Evolutionary conservation across 2,888 invertebrate species (phyloP), one percentile per base, ranked within the genome.

Genomic region (Melinaea marsaeus): DNA sequence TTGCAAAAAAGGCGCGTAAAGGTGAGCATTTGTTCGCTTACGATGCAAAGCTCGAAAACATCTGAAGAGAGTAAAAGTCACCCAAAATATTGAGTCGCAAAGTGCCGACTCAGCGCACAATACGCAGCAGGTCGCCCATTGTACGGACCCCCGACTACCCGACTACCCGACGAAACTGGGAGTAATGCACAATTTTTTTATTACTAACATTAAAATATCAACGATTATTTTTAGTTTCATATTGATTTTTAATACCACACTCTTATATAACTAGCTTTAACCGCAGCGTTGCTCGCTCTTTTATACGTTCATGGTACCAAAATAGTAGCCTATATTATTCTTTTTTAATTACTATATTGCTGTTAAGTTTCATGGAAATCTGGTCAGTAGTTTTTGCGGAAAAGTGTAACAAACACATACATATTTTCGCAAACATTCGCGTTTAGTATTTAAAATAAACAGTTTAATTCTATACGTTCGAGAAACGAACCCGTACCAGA

Each of bases 61-160:
- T 72, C 71, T 70, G 73, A 75, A 73, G 68, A 72, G 72, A 73
- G 74, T 71, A 71, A 75, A 74, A 86, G 83, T 87, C 88, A 85
- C 87, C 88, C 82, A 89, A 89, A 89, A 90, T 90, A 89, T 89
- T 90, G 89, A 88, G 81, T 87, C 79, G 83, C 86, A 84, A 88
- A 88, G 88, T 89, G 88, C 88, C 87, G 88, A 82, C 81, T 82
- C 76, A 71, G 79, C 75, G 69, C 78, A 89, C 89, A 89, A 88
- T 85, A 79, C 79, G 74, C 89, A 87, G 89, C 89, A 89, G 89
- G 90, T 88, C 79, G 84, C 79, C 88, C 74, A 83, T 89, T 90
- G 88, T 87, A 72, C 64, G 68, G 70, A 74, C 85, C 86, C 85
- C 82, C 77, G 79, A 76, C 73, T 22, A 22, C 22, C 22, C 22